Percentiles rank a stretch among this genome's conserved stretches.
phyloP scores from a whole-genome alignment of 2,797 vertebrate genomes.

The Vespertilio murinus region DNA sequence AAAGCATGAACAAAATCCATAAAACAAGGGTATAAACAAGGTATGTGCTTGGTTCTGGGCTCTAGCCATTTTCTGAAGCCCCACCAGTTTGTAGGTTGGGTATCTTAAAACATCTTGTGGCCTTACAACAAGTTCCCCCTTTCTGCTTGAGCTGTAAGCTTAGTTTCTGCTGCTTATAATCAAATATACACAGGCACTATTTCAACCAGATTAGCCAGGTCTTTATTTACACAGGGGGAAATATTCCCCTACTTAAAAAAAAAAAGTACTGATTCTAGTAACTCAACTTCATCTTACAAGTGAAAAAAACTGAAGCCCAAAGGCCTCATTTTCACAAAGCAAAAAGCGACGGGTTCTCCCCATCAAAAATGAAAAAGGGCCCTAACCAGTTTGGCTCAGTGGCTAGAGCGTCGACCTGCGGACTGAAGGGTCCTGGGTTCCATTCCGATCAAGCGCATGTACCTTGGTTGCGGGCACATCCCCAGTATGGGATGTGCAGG shows the following conservation, averaged over 20 bases:
- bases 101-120: not conserved
- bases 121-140: not conserved
- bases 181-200: not conserved
- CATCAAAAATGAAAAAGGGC: not conserved
- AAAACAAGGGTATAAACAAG: not conserved
- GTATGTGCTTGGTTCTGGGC: not conserved
- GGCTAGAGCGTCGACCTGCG: too few relatives aligned
- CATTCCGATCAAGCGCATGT: too few relatives aligned
- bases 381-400: too few relatives aligned
- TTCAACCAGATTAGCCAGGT: not conserved
- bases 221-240: not conserved
- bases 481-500: too few relatives aligned
- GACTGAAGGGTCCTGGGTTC: too few relatives aligned
- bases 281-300: not conserved
- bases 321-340: not conserved
- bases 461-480: too few relatives aligned
- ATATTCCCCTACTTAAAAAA: not conserved
- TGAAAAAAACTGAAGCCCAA: conserved; percentile 39
- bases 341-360: conserved; percentile 4
- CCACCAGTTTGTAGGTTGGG: not conserved
- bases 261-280: not conserved
- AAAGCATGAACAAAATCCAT: not conserved
- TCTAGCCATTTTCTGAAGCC: not conserved
- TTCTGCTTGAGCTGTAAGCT: not conserved
- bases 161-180: conserved; percentile 5